phyloP scores from a whole-genome alignment of 2,888 invertebrate species.

The Cephus rjabovi region DNA sequence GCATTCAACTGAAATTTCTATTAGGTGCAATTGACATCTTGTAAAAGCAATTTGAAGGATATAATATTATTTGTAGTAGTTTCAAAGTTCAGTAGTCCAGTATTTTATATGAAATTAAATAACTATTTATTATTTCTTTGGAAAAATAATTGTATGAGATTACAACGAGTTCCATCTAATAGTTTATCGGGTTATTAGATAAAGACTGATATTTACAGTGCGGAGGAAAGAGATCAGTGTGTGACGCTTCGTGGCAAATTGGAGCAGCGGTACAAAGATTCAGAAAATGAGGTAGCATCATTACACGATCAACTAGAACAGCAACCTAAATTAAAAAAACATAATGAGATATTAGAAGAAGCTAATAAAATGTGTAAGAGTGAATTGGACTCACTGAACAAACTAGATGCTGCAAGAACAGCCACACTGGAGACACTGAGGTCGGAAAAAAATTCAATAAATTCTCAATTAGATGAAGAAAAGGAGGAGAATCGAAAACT shows the following conservation, averaged over 20 bases:
- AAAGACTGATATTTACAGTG: slow-evolving; percentile 40
- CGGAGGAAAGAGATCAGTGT: slow-evolving; percentile 61
- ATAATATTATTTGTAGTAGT: neutral
- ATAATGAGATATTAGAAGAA: slow-evolving; percentile 48
- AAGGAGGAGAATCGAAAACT: slow-evolving; percentile 50
- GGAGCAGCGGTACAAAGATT: slow-evolving; percentile 47
- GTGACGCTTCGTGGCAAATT: slow-evolving; percentile 47
- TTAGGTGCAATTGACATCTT: neutral
- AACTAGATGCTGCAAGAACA: slow-evolving; percentile 47
- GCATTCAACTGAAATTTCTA: neutral
- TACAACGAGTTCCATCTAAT: neutral
- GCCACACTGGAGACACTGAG: slow-evolving; percentile 53
- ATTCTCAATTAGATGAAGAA: slow-evolving; percentile 41
- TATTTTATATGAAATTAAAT: neutral
- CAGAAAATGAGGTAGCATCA: slow-evolving; percentile 48
- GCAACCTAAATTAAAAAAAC: slow-evolving; percentile 43
- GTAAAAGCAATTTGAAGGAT: neutral
- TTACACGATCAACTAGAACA: slow-evolving; percentile 54
- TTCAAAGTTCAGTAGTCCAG: neutral
- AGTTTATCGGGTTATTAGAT: neutral
- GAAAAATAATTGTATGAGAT: neutral
- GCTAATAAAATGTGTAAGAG: slow-evolving; percentile 52
- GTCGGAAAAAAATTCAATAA: slow-evolving; percentile 50
- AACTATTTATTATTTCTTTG: neutral
- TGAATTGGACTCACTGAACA: slow-evolving; percentile 55